phyloP scores from a whole-genome alignment of 2,113 vertebrate genomes.

The Tamias sibiricus region DNA sequence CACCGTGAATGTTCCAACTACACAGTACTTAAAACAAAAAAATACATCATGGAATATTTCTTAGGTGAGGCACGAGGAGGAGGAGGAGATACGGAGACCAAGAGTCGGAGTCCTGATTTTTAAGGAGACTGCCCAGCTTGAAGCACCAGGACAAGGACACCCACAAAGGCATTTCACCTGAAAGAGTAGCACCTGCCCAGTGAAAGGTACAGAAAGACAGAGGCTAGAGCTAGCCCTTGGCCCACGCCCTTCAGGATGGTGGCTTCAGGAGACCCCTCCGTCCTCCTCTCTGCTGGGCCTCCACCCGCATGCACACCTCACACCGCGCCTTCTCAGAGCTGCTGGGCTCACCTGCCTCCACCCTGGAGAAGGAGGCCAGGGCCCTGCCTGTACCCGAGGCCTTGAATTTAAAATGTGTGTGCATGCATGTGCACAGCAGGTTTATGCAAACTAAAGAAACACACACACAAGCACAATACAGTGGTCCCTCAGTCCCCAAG shows the following conservation, averaged over 20 bases:
- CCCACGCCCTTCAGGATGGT: rapidly evolving
- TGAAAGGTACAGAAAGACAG: background rate
- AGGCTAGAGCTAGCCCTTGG: too few species aligned
- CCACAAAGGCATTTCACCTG: background rate
- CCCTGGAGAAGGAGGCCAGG: background rate
- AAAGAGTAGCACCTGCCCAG: background rate
- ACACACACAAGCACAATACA: background rate
- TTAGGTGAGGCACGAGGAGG: background rate
- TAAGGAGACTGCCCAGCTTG: background rate
- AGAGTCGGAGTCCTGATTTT: background rate
- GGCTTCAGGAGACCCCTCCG: background rate
- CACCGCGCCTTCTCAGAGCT: rapidly evolving
- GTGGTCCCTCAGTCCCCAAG: too few species aligned
- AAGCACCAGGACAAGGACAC: background rate
- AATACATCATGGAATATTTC: background rate
- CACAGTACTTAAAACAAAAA: background rate
- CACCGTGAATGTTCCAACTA: background rate
- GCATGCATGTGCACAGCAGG: too few species aligned
- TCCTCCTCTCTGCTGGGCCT: background rate
- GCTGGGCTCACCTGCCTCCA: too few species aligned
- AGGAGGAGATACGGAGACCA: background rate
- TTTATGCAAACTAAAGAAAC: background rate
- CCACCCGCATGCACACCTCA: background rate
- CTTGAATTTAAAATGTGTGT: too few species aligned
- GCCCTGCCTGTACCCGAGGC: background rate